A percentile compares a stretch with the other conserved stretches of the same genome.
These are phyloP conservation scores for Miltochrista miniata DNA, from an alignment of 2,888 invertebrate species.

Conservation along the genomic window DNA sequence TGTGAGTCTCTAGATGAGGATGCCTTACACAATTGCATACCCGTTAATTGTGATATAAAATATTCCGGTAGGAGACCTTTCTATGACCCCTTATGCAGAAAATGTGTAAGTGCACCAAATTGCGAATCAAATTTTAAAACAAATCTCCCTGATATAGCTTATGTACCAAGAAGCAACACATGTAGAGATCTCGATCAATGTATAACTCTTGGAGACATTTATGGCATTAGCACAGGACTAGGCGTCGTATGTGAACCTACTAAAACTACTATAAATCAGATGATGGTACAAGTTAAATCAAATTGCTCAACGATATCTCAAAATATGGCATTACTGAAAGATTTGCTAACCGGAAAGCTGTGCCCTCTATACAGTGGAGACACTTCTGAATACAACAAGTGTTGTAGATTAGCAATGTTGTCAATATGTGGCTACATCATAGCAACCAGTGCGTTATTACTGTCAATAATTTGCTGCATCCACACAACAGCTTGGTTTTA, in stretches of 20 bases:
- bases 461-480: constrained; percentile 46
- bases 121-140: constrained; percentile 47
- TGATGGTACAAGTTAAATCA: constrained; percentile 45
- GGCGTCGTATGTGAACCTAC: constrained; percentile 44
- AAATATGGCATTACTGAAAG: constrained; percentile 56
- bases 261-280: constrained; percentile 8
- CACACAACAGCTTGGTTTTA: constrained; percentile 39
- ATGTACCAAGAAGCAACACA: constrained; percentile 53
- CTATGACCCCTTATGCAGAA: constrained; percentile 41
- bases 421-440: constrained; percentile 50
- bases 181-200: constrained; percentile 60
- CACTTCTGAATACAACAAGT: constrained; percentile 42
- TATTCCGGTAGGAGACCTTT: constrained; percentile 56
- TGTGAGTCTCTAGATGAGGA: constrained; percentile 60
- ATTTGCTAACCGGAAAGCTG: constrained; percentile 58
- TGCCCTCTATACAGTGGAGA: constrained; percentile 38
- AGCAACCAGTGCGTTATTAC: constrained; percentile 40
- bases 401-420: constrained; percentile 47
- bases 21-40: constrained; percentile 52
- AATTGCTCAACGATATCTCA: constrained; percentile 69
- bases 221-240: constrained; percentile 56
- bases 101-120: constrained; percentile 49
- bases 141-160: constrained; percentile 56
- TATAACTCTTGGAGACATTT: constrained; percentile 56
- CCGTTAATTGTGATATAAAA: constrained; percentile 62